Conservation (phyloP, 2,113 vertebrate species). For the Macquaria ambigua region DNA sequence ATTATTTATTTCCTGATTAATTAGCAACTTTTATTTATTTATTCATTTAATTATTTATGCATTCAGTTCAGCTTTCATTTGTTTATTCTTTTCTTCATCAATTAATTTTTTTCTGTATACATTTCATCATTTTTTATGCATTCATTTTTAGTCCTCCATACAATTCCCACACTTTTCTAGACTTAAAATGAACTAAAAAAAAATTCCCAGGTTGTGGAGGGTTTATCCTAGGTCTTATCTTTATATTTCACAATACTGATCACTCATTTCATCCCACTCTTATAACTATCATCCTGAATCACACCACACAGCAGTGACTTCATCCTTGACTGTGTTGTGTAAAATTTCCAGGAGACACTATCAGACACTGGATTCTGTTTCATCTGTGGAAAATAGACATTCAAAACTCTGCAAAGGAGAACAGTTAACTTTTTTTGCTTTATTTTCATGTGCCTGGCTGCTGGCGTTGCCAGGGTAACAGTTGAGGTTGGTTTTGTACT, state of each 20-base stretch:
- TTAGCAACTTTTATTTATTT: background rate
- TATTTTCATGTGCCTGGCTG: slow-evolving; percentile 19
- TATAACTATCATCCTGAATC: background rate
- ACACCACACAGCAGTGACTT: background rate
- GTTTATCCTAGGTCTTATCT: background rate
- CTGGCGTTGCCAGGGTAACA: slow-evolving; percentile 63
- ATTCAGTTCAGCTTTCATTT: background rate
- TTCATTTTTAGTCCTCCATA: background rate
- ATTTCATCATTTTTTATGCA: background rate
- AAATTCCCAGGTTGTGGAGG: background rate
- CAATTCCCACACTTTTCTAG: background rate
- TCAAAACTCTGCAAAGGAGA: slow-evolving; percentile 5
- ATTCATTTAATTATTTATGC: background rate
- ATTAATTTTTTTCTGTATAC: background rate
- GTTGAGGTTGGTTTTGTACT: slow-evolving; percentile 78
- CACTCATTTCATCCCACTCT: slow-evolving; percentile 26
- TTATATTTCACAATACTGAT: slow-evolving; percentile 27
- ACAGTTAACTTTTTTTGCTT: background rate
- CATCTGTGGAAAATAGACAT: background rate
- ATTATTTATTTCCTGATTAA: background rate
- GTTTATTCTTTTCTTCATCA: background rate
- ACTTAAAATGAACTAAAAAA: background rate
- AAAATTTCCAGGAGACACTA: background rate
- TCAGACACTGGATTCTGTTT: slow-evolving; percentile 11
- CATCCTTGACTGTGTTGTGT: background rate